Percentiles rank a stretch among this genome's conserved stretches.
These are phyloP conservation scores for Merops nubicus DNA, from an alignment of 2,113 vertebrate genomes.

Conservation along the genomic window DNA sequence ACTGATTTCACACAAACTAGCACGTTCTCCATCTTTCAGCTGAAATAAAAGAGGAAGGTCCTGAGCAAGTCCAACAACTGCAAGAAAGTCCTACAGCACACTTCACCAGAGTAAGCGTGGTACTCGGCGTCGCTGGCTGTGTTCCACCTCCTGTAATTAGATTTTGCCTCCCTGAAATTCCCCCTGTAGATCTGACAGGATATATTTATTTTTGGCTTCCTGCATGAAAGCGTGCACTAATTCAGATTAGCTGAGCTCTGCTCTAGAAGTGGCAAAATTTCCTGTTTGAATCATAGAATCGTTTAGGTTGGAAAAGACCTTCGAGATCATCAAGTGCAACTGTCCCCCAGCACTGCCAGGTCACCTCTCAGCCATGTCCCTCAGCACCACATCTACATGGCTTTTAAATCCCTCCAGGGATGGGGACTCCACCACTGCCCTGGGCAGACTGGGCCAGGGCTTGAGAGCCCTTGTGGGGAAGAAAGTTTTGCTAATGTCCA, in stretches of 20 bases:
- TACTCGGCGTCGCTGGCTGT: not conserved
- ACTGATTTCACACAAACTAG: constrained; percentile 28
- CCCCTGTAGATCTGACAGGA: not conserved
- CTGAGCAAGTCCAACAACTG: not conserved
- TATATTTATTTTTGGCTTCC: constrained; percentile 19
- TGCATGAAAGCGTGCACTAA: not conserved
- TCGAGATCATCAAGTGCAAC: not conserved
- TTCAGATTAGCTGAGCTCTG: not conserved
- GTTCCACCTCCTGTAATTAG: constrained; percentile 1
- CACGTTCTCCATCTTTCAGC: constrained; percentile 7
- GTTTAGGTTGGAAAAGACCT: not conserved
- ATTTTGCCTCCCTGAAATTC: constrained; percentile 39
- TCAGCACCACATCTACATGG: not conserved
- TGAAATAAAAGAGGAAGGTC: constrained; percentile 29
- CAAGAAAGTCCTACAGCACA: not conserved
- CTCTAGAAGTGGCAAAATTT: not conserved
- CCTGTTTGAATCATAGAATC: not conserved
- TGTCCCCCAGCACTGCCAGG: not conserved
- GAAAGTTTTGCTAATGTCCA: not conserved
- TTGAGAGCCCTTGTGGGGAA: not conserved
- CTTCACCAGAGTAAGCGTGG: not conserved
- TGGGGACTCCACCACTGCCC: not conserved
- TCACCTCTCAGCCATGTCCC: not conserved
- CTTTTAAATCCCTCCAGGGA: not conserved
- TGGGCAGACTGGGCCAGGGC: not conserved